Evolutionary conservation across 2,113 vertebrate species (phyloP).

Genomic region (Dolichallabes microphthalmus): DNA sequence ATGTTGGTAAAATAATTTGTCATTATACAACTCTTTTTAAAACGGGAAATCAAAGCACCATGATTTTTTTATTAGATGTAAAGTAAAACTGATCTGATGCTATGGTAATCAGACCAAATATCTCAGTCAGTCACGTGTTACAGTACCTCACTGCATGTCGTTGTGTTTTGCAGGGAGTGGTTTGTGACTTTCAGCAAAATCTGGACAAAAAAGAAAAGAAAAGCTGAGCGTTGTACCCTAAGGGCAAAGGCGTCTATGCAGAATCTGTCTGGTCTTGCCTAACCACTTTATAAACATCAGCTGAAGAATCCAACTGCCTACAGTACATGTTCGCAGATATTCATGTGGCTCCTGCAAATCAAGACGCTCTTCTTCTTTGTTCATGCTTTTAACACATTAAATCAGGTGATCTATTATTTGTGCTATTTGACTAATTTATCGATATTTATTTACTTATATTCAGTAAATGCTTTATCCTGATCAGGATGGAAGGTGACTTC

Average conservation of each 20-base stretch:
- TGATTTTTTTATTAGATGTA: not conserved
- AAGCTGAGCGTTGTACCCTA: not conserved
- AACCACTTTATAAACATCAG: not conserved
- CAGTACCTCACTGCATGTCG: too few relatives aligned
- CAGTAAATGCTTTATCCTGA: not conserved
- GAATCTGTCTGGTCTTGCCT: constrained; percentile 1
- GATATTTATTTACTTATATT: not conserved
- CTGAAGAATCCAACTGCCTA: not conserved
- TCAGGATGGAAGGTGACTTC: not conserved
- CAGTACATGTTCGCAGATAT: not conserved
- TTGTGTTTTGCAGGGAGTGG: not conserved
- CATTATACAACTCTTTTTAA: not conserved
- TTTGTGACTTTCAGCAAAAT: not conserved
- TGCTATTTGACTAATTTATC: not conserved
- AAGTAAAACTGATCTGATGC: not conserved
- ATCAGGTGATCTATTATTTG: not conserved
- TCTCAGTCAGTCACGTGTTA: too few relatives aligned
- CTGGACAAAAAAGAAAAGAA: not conserved
- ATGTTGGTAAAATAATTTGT: not conserved
- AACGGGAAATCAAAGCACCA: not conserved
- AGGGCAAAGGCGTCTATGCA: not conserved
- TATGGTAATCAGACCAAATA: not conserved
- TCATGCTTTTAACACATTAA: not conserved
- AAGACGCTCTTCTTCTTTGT: not conserved
- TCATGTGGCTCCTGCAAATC: not conserved